Percentiles rank a stretch among this genome's conserved stretches.
Conservation (phyloP, 2,113 vertebrate genomes). For the Terrapene triunguis region DNA sequence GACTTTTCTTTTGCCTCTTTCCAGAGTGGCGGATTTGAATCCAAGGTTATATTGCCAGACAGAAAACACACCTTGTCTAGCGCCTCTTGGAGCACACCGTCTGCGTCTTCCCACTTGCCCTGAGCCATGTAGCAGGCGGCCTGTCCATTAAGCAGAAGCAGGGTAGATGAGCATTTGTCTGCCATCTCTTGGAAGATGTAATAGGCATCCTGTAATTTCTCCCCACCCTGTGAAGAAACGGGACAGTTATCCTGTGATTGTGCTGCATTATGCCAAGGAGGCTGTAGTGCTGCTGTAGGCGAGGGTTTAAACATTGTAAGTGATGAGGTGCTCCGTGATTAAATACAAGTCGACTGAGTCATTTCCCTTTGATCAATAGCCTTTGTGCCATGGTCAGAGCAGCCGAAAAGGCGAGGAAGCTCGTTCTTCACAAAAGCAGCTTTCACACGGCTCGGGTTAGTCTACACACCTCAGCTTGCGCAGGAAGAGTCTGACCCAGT, state of each 20-base stretch:
- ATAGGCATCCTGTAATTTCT: slow-evolving; percentile 96
- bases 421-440: neutral
- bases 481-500: neutral
- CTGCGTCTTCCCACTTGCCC: slow-evolving; percentile 95
- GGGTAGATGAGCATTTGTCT: slow-evolving; percentile 91
- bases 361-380: neutral
- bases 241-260: neutral
- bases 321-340: neutral
- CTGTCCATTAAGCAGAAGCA: slow-evolving; percentile 93
- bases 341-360: neutral
- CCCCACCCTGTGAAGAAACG: slow-evolving; percentile 85
- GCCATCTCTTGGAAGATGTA: slow-evolving; percentile 99
- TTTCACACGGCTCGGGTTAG: neutral
- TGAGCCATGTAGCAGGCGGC: slow-evolving; percentile 94
- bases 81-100: slow-evolving; percentile 91
- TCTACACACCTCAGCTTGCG: neutral
- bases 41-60: neutral
- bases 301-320: fast-evolving
- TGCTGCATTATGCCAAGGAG: fast-evolving
- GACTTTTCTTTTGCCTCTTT: fast-evolving
- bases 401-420: neutral
- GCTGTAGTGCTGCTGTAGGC: fast-evolving
- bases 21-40: fast-evolving
- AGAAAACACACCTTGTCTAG: slow-evolving; percentile 83
- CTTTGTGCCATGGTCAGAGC: neutral